Conservation (phyloP, 2,888 invertebrate species). For the Cephus rjabovi region DNA sequence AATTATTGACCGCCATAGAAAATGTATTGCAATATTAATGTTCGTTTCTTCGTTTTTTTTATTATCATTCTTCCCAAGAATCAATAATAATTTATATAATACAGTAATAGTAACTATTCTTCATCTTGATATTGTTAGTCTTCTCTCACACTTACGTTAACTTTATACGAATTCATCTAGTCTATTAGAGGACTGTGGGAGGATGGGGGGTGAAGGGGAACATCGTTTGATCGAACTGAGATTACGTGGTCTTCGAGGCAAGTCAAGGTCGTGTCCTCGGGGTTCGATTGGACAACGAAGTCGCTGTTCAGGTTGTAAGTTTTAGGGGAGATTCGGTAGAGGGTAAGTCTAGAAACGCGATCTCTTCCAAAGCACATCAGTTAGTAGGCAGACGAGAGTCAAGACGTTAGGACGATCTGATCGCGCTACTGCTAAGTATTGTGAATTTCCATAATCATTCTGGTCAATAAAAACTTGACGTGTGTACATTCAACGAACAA, state of each 20-base stretch:
- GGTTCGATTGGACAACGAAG: not conserved
- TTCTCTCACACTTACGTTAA: slow-evolving; percentile 61
- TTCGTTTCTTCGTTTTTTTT: slow-evolving; percentile 38
- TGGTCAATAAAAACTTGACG: not conserved
- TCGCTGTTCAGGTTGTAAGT: not conserved
- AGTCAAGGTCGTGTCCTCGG: not conserved
- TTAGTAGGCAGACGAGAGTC: not conserved
- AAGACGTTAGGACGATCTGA: not conserved
- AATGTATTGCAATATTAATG: not conserved
- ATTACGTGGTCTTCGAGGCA: not conserved
- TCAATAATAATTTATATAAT: slow-evolving; percentile 64
- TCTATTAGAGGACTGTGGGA: not conserved
- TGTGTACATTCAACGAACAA: not conserved
- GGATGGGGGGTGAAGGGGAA: not conserved
- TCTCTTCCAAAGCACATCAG: not conserved
- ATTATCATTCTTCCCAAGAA: slow-evolving; percentile 59
- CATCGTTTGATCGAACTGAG: not conserved
- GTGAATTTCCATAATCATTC: not conserved
- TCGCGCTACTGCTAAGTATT: not conserved
- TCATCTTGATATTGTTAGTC: slow-evolving; percentile 56
- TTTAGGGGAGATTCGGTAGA: not conserved
- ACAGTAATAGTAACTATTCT: slow-evolving; percentile 62
- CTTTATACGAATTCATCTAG: slow-evolving; percentile 34
- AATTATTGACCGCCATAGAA: not conserved
- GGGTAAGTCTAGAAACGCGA: not conserved